Base-by-base conservation (phyloP, 1,140 invertebrate genomes). In the Archivesica marissinica region DNA sequence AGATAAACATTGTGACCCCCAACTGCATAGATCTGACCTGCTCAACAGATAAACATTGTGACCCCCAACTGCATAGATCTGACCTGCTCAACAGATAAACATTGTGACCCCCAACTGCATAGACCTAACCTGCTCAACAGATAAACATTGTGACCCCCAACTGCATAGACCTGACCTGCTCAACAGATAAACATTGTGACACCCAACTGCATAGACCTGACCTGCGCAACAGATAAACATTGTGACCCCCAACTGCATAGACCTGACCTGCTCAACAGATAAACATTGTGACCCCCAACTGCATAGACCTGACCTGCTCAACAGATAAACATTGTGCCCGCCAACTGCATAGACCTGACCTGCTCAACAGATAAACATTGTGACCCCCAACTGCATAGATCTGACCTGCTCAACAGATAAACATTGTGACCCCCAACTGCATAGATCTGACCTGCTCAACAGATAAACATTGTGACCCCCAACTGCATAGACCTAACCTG, bases 391-490 rank as follows among this genome's bases (percentile, higher is more conserved):
- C 92, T 72, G 93, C 93, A 89, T 92, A 94, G 76, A 94, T 82
- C 54, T 90, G 77, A 38, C 92, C 93, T 94, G 68, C 35, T 87
- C 44, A 52, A 81, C 30, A 64, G 17, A 52, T n/a, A n/a, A n/a
- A n/a, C 93, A 88, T 94, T 93, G 88, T 94, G 93, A 44, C 93
- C 93, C 2, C 93, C 93, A 68, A 94, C 92, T 72, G 93, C 93
- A 89, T 92, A 94, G 76, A 94, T 82, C 54, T 90, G 77, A 38
- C 92, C 93, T 94, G 68, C 35, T 87, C 44, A 52, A 81, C 30
- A 64, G 17, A 52, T n/a, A n/a, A n/a, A n/a, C 93, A 88, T 94
- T 93, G 88, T 94, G 93, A 44, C 93, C 93, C 2, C 93, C 93
- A 68, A 94, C 92, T 72, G 93, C 93, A 89, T 92, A 94, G 76